Evolutionary conservation across 1,140 invertebrate species (phyloP).

Genomic region (Drosophila lowei): DNA sequence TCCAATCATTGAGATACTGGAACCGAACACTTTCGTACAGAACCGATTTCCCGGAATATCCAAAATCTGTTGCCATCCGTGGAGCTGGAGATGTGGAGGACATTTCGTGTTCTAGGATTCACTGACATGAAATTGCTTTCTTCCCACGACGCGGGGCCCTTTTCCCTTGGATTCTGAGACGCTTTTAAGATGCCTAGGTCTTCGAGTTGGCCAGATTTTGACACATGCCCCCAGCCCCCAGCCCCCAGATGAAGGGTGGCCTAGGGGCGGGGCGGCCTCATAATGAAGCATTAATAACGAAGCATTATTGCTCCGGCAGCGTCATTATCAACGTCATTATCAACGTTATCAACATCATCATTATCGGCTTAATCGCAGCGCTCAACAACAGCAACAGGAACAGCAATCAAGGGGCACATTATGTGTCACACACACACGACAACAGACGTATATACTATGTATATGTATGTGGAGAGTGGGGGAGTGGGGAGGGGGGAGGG

Average conservation of each 20-base stretch:
- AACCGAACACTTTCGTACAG: too few species aligned
- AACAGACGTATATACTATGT: background rate
- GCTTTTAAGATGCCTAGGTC: too few species aligned
- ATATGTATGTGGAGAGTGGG: background rate
- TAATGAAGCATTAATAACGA: constrained; percentile 51
- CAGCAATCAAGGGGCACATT: constrained; percentile 27
- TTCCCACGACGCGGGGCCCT: too few species aligned
- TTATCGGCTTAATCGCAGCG: constrained; percentile 50
- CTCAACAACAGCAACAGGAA: constrained; percentile 21
- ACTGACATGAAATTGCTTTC: too few species aligned
- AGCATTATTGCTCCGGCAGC: constrained; percentile 17
- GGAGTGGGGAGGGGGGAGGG: background rate
- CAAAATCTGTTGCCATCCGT: too few species aligned
- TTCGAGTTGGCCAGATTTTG: too few species aligned
- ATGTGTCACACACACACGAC: constrained; percentile 5
- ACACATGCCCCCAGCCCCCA: too few species aligned
- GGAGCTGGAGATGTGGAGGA: too few species aligned
- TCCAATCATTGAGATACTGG: too few species aligned
- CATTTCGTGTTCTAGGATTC: too few species aligned
- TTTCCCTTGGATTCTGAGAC: too few species aligned
- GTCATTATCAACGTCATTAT: constrained; percentile 37
- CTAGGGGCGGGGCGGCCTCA: constrained; percentile 12
- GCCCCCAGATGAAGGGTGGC: background rate
- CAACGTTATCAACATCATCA: constrained; percentile 47
- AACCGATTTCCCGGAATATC: too few species aligned